Evolutionary conservation across 1,140 invertebrate genomes (phyloP).

Genomic region (Drosophila chauvacae): DNA sequence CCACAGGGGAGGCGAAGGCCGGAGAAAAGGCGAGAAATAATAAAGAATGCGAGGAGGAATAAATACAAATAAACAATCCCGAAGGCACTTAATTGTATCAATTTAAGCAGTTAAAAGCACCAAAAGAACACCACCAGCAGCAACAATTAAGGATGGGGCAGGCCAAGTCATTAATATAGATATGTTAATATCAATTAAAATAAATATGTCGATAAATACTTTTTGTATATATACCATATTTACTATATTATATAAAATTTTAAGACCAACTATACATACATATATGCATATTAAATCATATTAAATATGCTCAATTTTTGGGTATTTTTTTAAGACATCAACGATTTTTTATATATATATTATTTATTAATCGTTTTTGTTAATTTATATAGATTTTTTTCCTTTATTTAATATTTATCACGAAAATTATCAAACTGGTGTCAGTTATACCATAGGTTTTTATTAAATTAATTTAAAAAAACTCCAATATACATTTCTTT

Average conservation of each 20-base stretch:
- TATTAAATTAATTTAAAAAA: no score
- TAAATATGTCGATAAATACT: background rate
- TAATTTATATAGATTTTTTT: no score
- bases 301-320: no score
- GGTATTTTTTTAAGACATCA: no score
- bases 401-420: no score
- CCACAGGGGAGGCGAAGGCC: conserved; percentile 9
- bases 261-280: no score
- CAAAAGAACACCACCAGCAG: conserved; percentile 20
- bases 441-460: no score
- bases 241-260: no score
- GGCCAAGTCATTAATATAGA: background rate
- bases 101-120: conserved; percentile 68
- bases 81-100: conserved; percentile 77
- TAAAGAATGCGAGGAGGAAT: conserved; percentile 37
- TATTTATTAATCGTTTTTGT: no score
- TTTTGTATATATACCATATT: background rate
- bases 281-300: no score
- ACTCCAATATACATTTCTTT: background rate
- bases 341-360: no score
- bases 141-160: background rate
- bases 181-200: background rate
- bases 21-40: conserved; percentile 18
- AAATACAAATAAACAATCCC: conserved; percentile 70
- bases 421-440: no score